These are phyloP conservation scores for Esperia sulphurella DNA, from an alignment of 2,888 invertebrate species.

Conservation along the genomic window DNA sequence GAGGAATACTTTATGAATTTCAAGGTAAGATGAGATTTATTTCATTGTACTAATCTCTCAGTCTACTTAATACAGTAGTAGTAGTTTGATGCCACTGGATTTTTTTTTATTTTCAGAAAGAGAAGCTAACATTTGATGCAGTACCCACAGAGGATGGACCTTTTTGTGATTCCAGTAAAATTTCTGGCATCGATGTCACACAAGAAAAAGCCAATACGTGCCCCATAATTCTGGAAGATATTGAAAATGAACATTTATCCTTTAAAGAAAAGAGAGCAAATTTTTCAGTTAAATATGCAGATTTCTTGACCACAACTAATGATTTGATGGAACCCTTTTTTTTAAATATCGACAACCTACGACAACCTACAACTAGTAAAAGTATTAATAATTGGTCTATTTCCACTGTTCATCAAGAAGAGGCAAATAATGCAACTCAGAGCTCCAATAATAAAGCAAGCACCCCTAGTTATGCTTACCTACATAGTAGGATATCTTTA, in stretches of 20 bases:
- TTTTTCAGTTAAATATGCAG: constrained; percentile 57
- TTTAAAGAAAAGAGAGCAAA: constrained; percentile 51
- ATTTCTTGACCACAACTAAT: constrained; percentile 60
- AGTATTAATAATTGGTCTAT: background rate
- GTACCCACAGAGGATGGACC: constrained; percentile 76
- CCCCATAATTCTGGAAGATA: constrained; percentile 51
- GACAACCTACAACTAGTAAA: background rate
- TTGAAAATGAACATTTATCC: constrained; percentile 52
- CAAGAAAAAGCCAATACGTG: constrained; percentile 4
- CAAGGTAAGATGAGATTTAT: constrained; percentile 42
- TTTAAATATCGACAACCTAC: background rate
- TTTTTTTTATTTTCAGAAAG: constrained; percentile 54
- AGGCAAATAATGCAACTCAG: no score
- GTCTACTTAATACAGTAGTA: no score
- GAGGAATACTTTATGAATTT: constrained; percentile 75
- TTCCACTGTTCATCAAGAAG: no score
- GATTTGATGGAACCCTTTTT: background rate
- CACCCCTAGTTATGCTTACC: background rate
- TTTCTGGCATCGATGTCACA: background rate
- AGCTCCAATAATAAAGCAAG: background rate
- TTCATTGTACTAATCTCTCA: background rate
- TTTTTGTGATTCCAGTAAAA: constrained; percentile 39
- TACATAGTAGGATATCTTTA: background rate
- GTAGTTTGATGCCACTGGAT: no score
- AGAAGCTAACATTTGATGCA: constrained; percentile 74